A percentile compares a stretch with the other conserved stretches of the same genome.
These are phyloP conservation scores for Propithecus deckenii DNA, from an alignment of 2,797 vertebrate genomes.

Conservation along the genomic window DNA sequence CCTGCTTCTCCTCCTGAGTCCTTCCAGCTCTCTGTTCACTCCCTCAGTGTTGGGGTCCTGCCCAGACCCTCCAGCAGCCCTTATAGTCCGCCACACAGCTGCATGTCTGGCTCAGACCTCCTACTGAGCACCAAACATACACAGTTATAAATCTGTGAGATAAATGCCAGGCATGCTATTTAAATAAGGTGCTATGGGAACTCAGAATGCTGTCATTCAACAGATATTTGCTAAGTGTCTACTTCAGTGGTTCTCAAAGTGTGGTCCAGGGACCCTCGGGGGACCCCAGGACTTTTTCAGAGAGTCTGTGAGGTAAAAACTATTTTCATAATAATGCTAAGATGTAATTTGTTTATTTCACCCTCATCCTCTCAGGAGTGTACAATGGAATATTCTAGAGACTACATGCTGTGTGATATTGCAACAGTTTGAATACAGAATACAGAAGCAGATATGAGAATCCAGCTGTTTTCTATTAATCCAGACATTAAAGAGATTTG, in stretches of 20 bases:
- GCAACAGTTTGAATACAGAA: not conserved
- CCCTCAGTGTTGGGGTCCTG: not conserved
- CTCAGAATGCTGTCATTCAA: not conserved
- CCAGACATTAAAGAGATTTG: not conserved
- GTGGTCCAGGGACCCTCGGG: too few species aligned
- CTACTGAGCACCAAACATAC: not conserved
- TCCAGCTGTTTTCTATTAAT: not conserved
- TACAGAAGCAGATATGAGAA: not conserved
- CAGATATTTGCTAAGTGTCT: not conserved
- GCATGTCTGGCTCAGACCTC: not conserved
- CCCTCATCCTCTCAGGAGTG: not conserved
- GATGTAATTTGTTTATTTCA: not conserved
- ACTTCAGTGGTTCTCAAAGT: not conserved
- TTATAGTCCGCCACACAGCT: not conserved
- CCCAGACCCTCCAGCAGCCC: not conserved
- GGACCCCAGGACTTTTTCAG: not conserved
- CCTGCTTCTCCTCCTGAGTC: not conserved
- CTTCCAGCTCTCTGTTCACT: not conserved
- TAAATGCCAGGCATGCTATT: fast-evolving
- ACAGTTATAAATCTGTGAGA: not conserved
- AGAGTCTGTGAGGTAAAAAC: not conserved
- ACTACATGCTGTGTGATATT: fast-evolving
- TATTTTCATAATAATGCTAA: not conserved
- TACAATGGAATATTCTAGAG: not conserved
- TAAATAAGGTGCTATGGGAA: not conserved